phyloP scores from a whole-genome alignment of 2,113 vertebrate genomes.

The Rostratula benghalensis region DNA sequence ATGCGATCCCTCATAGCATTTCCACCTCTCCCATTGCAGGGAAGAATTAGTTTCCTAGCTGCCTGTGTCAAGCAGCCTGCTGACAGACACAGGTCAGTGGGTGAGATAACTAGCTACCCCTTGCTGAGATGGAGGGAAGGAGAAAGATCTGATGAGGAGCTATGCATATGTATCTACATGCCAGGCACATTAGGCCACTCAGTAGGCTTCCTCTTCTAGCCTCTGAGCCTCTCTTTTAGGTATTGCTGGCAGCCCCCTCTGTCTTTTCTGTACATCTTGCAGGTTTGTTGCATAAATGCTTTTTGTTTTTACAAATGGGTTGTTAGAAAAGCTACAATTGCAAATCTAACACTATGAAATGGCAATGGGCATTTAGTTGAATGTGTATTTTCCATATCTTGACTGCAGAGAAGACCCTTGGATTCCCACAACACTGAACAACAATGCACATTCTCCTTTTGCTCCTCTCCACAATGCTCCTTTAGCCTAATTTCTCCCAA shows the following conservation, averaged over 20 bases:
- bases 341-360: not conserved
- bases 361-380: not conserved
- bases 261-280: not conserved
- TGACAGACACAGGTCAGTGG: conserved; percentile 59
- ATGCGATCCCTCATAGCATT: not conserved
- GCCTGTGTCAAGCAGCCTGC: not conserved
- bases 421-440: not conserved
- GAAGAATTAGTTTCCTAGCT: not conserved
- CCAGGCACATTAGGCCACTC: conserved; percentile 8
- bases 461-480: not conserved
- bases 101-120: conserved; percentile 47
- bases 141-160: conserved; percentile 13
- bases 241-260: not conserved
- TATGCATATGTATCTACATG: conserved; percentile 35
- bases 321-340: not conserved
- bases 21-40: not conserved
- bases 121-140: not conserved
- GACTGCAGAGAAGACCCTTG: not conserved
- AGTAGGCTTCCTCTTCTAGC: not conserved
- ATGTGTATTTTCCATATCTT: not conserved
- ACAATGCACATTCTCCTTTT: not conserved
- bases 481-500: not conserved
- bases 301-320: not conserved
- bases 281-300: not conserved
- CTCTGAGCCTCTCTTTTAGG: not conserved